A percentile compares a stretch with the other conserved stretches of the same genome.
Evolutionary conservation across 2,888 invertebrate genomes (phyloP).

Genomic region (Microplitis manilae): DNA sequence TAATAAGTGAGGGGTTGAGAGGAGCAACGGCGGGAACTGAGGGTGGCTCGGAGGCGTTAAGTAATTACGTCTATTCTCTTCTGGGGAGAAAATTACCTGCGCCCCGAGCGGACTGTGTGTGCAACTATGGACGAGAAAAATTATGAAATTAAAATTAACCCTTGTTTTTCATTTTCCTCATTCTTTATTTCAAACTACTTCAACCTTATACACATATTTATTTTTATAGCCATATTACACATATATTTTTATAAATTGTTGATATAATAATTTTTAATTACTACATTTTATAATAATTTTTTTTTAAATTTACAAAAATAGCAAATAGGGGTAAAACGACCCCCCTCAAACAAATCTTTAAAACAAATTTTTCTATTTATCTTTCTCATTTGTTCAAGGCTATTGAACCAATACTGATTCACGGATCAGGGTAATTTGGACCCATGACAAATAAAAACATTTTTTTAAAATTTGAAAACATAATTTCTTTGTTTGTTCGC

Average conservation of each 20-base stretch:
- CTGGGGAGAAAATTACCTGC: constrained; percentile 68
- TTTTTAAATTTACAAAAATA: not conserved
- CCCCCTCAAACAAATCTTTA: too few species aligned
- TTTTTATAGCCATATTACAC: not conserved
- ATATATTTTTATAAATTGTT: not conserved
- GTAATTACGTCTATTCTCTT: constrained; percentile 72
- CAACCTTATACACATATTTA: not conserved
- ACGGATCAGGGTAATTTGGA: too few species aligned
- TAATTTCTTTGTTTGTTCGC: too few species aligned
- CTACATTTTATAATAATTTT: too few species aligned
- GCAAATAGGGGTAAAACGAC: not conserved
- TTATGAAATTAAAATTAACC: constrained; percentile 72
- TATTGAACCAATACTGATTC: too few species aligned
- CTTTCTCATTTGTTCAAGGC: too few species aligned
- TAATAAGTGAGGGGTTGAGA: constrained; percentile 61
- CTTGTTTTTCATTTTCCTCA: constrained; percentile 48
- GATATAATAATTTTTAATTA: too few species aligned
- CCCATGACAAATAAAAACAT: too few species aligned
- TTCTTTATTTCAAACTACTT: constrained; percentile 10
- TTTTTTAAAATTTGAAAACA: too few species aligned
- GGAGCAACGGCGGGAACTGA: constrained; percentile 33
- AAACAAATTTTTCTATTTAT: too few species aligned
- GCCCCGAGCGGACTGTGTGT: constrained; percentile 46
- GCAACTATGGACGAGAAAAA: constrained; percentile 63
- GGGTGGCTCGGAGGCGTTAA: constrained; percentile 68